Evolutionary conservation across 2,113 vertebrate species (phyloP).

Genomic region (Alouatta palliata): DNA sequence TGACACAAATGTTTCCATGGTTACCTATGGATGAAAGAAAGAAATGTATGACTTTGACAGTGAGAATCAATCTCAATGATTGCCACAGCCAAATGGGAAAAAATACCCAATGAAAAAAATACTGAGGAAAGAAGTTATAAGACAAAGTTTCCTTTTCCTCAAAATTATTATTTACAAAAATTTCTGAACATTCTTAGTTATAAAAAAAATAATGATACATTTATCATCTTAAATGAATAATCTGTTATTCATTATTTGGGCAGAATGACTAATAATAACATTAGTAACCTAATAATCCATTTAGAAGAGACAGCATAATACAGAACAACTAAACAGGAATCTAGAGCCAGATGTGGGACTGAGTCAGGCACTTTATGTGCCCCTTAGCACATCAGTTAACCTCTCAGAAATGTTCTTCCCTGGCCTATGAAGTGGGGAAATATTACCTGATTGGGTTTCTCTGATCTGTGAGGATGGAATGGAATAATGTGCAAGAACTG

Average conservation of each 20-base stretch:
- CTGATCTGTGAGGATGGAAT: slow-evolving; percentile 59
- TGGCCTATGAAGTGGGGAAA: slow-evolving; percentile 53
- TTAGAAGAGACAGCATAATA: slow-evolving; percentile 35
- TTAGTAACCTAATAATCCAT: slow-evolving; percentile 3
- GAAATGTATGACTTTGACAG: not conserved
- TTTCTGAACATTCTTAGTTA: not conserved
- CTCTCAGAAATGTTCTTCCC: slow-evolving; percentile 52
- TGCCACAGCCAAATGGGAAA: not conserved
- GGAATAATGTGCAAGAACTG: not conserved
- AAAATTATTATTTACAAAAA: not conserved
- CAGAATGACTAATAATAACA: slow-evolving; percentile 31
- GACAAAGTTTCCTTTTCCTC: not conserved
- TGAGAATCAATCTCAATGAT: not conserved
- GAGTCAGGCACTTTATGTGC: slow-evolving; percentile 15
- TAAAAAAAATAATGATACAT: slow-evolving; percentile 23
- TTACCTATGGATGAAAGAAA: not conserved
- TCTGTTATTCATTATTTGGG: not conserved
- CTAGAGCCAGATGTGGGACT: not conserved
- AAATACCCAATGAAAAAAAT: not conserved
- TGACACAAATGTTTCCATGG: not conserved
- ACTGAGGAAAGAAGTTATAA: not conserved
- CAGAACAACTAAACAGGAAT: slow-evolving; percentile 6
- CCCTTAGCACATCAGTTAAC: slow-evolving; percentile 54
- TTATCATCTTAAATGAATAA: not conserved
- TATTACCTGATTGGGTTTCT: slow-evolving; percentile 60